These are phyloP conservation scores for Temnopleurus reevesii DNA, from an alignment of 53 echinoderm and acorn worm species.

Conservation along the genomic window DNA sequence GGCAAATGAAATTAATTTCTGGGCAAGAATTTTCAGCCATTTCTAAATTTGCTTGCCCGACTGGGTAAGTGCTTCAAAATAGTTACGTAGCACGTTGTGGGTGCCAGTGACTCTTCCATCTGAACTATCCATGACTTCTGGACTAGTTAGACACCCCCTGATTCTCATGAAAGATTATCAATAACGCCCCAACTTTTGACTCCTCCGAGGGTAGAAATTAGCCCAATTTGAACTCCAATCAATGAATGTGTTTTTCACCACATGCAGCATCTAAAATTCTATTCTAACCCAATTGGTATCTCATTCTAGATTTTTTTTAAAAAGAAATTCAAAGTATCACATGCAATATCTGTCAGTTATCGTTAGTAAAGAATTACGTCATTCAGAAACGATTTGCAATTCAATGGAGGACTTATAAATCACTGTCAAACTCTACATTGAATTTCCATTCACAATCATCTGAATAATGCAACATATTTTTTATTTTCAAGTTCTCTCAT, in stretches of 20 bases:
- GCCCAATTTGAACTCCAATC: slow-evolving; percentile 1
- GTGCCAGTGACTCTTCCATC: neutral
- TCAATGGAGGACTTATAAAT: slow-evolving; percentile 17
- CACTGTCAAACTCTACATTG: neutral
- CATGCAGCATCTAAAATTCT: neutral
- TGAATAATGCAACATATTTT: neutral
- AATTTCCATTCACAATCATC: neutral
- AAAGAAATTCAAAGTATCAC: neutral
- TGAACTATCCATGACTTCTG: neutral
- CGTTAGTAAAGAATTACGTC: slow-evolving; percentile 19
- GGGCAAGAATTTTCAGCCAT: too few relatives aligned
- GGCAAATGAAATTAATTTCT: too few relatives aligned
- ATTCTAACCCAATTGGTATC: neutral
- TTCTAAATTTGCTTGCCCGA: too few relatives aligned
- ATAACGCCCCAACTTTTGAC: neutral
- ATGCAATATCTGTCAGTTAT: slow-evolving; percentile 17
- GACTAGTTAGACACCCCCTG: slow-evolving; percentile 12
- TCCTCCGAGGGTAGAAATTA: neutral
- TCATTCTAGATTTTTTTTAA: neutral
- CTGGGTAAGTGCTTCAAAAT: too few relatives aligned
- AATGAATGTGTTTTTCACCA: slow-evolving; percentile 9
- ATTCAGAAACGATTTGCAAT: slow-evolving; percentile 15
- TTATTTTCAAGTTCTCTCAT: neutral
- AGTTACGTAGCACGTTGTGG: too few relatives aligned
- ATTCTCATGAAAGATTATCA: slow-evolving; percentile 36